Percentiles rank a stretch among this genome's conserved stretches.
Evolutionary conservation across 1,140 invertebrate genomes (phyloP).

Genomic region (Tetranychus urticae): DNA sequence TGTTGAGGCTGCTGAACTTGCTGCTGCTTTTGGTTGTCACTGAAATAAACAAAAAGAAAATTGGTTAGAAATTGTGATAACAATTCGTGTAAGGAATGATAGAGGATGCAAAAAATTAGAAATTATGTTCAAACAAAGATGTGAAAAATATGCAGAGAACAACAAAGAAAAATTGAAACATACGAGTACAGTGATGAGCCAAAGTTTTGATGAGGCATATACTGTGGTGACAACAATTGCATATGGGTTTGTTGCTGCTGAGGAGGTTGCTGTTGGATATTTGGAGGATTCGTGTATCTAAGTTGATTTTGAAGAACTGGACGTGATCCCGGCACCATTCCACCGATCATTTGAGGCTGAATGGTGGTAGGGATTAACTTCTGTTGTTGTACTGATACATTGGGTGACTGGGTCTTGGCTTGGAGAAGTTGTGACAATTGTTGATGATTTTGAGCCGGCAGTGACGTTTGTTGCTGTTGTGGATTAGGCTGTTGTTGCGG

Average conservation of each 20-base stretch:
- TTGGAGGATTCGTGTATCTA: not conserved
- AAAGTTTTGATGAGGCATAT: conserved; percentile 2
- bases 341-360: conserved; percentile 3
- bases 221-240: conserved; percentile 2
- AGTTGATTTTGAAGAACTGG: not conserved
- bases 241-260: conserved; percentile 4
- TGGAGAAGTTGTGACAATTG: conserved; percentile 8
- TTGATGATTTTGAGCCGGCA: conserved; percentile 7
- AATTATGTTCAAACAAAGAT: not conserved
- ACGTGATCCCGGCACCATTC: not conserved
- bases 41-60: not conserved
- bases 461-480: not conserved
- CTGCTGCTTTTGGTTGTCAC: not conserved
- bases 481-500: conserved; percentile 4
- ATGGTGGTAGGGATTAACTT: not conserved
- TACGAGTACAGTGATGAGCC: not conserved
- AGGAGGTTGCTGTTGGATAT: conserved; percentile 5
- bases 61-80: not conserved
- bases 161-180: not conserved
- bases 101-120: not conserved
- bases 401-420: conserved; percentile 1
- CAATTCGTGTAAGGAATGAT: not conserved
- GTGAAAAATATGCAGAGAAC: not conserved
- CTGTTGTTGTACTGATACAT: conserved; percentile 2
- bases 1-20: conserved; percentile 1